A percentile compares a stretch with the other conserved stretches of the same genome.
Conservation (phyloP, 1,140 invertebrate species). For the Muscidifurax raptorellus region DNA sequence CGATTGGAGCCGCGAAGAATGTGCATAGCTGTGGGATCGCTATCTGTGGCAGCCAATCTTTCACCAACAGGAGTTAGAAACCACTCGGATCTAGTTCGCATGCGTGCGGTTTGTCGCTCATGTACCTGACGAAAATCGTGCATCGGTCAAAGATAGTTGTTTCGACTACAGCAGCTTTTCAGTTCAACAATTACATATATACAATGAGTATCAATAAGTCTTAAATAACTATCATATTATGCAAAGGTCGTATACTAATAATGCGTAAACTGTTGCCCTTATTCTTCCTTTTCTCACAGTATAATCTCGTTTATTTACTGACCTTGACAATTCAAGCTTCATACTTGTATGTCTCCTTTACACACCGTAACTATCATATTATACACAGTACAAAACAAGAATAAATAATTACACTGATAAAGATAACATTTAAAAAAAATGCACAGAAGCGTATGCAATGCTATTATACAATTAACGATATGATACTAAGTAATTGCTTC, state of each 20-base stretch:
- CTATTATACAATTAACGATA: background rate
- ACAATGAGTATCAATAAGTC: conserved; percentile 4
- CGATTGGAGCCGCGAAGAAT: conserved; percentile 73
- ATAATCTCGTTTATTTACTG: background rate
- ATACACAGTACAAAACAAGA: conserved; percentile 9
- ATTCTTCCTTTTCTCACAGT: background rate
- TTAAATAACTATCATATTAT: background rate
- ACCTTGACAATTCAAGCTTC: conserved; percentile 12
- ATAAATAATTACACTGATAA: background rate
- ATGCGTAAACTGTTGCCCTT: background rate
- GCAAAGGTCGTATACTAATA: background rate
- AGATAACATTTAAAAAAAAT: conserved; percentile 4
- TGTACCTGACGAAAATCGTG: conserved; percentile 82
- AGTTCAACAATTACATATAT: conserved; percentile 34
- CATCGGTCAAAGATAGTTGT: conserved; percentile 44
- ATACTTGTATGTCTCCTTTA: conserved; percentile 33
- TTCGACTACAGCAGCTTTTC: conserved; percentile 39
- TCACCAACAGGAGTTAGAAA: conserved; percentile 86
- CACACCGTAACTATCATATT: conserved; percentile 35
- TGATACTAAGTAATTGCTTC: conserved; percentile 1
- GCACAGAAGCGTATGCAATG: conserved; percentile 3
- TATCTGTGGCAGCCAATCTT: conserved; percentile 70
- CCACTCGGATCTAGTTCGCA: conserved; percentile 96
- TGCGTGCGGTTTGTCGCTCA: conserved; percentile 93
- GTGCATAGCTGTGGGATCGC: conserved; percentile 74